Base-by-base conservation (phyloP, 1,140 invertebrate genomes). In the Aphelinus atriplicis region DNA sequence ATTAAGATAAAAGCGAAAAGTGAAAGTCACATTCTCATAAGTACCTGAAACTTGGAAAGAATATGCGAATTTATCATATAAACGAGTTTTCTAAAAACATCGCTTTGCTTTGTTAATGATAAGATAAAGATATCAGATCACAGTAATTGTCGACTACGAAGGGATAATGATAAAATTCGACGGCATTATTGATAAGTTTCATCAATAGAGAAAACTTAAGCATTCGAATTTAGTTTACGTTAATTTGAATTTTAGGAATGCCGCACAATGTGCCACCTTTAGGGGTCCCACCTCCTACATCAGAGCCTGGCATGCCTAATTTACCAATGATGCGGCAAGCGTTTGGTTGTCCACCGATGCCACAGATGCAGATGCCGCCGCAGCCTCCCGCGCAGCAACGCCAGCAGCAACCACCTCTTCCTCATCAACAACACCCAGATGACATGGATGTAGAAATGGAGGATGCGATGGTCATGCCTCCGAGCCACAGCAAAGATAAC, bases 391-490 rank as follows among this genome's bases (percentile, higher is more conserved):
- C 64, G 67, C 83, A 74, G 43, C 66, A 69, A 3, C 75, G 75
- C n/a, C 78, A 80, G 10, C 78, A 64, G 6, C 72, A 67, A 3
- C 78, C 77, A 10, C 72, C 67, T 10, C n/a, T 76, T 3, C 74
- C 66, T 2, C 66, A 75, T 45, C 79, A 82, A 26, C 82, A 86
- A 62, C 82, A 82, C 47, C 81, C 81, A 1, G 89, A 89, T 42
- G 91, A 92, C 57, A 91, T 92, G 89, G 90, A 91, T 75, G 91
- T 92, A 81, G 91, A 92, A 77, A 90, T 92, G 81, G 91, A 92
- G 82, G 90, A 92, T 60, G 91, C 89, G 7, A 87, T 88, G 85
- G 78, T 82, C 3, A 86, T 86, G 82, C 82, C 83, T 3, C 51
- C 51, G 4, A 53, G 51, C 9, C 51, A 53, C 9, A 82, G 75